These are phyloP conservation scores for Cyprinodon variegatus DNA, from an alignment of 2,113 vertebrate species.

Conservation along the genomic window DNA sequence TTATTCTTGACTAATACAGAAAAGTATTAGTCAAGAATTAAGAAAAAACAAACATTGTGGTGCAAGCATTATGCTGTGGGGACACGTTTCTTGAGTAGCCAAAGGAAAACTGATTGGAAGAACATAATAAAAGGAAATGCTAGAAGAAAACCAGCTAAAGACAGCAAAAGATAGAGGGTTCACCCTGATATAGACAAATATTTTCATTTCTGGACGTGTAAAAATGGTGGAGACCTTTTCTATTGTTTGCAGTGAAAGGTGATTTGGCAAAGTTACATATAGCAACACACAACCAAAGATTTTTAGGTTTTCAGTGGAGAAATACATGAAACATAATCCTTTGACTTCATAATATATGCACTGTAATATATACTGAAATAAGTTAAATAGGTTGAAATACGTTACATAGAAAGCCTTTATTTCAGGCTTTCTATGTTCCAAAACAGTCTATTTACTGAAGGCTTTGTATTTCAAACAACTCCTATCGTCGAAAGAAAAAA, in stretches of 20 bases:
- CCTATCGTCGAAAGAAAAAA: too few species aligned
- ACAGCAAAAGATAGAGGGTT: not conserved
- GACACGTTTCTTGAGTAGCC: too few species aligned
- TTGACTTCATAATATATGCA: not conserved
- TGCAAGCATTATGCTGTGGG: too few species aligned
- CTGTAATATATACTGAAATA: not conserved
- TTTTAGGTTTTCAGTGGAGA: not conserved
- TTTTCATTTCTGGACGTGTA: not conserved
- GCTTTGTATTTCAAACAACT: not conserved
- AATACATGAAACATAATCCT: not conserved
- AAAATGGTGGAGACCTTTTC: not conserved
- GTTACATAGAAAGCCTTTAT: not conserved
- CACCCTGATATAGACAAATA: not conserved
- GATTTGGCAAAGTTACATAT: too few species aligned
- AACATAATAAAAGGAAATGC: not conserved
- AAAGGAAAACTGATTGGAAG: too few species aligned
- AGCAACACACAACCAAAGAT: not conserved
- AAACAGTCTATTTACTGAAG: not conserved
- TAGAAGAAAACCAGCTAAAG: too few species aligned
- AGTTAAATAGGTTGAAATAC: not conserved
- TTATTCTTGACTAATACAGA: too few species aligned
- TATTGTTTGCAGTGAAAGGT: too few species aligned
- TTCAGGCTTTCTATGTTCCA: too few species aligned
- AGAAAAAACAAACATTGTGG: too few species aligned
- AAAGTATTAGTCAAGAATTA: too few species aligned